These are phyloP conservation scores for Meliscaeva auricollis DNA, from an alignment of 2,888 invertebrate genomes.

Conservation along the genomic window DNA sequence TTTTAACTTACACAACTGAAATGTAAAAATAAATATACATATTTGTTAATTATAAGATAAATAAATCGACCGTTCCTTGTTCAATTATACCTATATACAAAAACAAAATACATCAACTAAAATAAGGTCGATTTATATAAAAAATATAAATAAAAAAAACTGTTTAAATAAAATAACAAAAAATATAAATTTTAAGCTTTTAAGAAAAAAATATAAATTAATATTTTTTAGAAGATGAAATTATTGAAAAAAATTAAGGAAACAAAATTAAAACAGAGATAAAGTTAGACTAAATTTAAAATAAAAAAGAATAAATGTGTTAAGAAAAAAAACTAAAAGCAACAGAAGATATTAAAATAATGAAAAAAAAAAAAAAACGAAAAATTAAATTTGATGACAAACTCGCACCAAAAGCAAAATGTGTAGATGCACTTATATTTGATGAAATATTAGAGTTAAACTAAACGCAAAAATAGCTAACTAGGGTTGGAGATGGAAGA, in stretches of 20 bases:
- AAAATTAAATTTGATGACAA: not conserved
- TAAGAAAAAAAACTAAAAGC: not conserved
- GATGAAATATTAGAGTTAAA: not conserved
- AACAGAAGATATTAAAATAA: conserved; percentile 10
- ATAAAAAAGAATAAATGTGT: not conserved
- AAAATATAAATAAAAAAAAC: conserved; percentile 18
- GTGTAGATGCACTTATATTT: conserved; percentile 27
- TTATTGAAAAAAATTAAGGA: conserved; percentile 9
- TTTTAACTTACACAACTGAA: too few species aligned
- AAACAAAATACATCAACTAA: conserved; percentile 37
- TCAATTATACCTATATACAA: conserved; percentile 51
- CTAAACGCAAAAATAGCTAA: too few species aligned
- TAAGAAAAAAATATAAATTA: not conserved
- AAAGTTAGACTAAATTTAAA: not conserved
- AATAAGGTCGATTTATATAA: conserved; percentile 50
- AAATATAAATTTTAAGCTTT: conserved; percentile 11
- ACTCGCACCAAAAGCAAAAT: conserved; percentile 14
- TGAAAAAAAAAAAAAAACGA: not conserved
- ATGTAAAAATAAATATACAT: not conserved
- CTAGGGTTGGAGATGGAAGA: not conserved
- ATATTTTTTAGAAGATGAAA: conserved; percentile 54
- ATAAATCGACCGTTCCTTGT: conserved; percentile 62
- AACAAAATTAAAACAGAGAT: not conserved
- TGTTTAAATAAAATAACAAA: not conserved
- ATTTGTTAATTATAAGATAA: not conserved